Evolutionary conservation across 2,888 invertebrate genomes (phyloP), one percentile per base, ranked within the genome.

Genomic region (Muschampia plurimacula): DNA sequence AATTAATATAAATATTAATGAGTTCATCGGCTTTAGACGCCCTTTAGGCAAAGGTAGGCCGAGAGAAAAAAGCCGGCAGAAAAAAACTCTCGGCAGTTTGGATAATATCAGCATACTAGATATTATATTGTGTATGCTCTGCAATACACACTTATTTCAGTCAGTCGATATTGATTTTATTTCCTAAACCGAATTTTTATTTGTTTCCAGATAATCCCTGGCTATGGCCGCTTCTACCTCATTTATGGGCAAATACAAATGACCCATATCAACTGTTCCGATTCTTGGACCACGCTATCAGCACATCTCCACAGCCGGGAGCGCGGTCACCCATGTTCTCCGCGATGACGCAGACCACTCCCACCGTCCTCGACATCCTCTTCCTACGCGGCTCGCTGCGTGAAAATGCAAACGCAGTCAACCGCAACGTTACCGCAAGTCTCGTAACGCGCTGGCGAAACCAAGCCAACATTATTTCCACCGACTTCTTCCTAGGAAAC

Each of bases 311-410:
- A 32, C 90, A 82, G 63, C 85, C 90, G 0, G 78, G 89, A 71
- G 89, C 90, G 22, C 89, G 92, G 2, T 92, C 94, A 10, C 95
- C 95, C 0, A 83, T 96, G 78, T 94, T 95, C 87, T 96, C 97
- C 0, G 95, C 96, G 9, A 97, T 97, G 97, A 96, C 97, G 0
- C 96, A 97, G 87, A 92, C 97, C 64, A 97, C 97, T 0, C 96
- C 97, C 0, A 95, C 95, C 57, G 92, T 96, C 0, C 86, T 95
- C 46, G 96, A 96, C 79, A 95, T 97, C 28, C 85, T 96, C 10
- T 91, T 96, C 75, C 89, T 95, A 2, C 89, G 95, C 6, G 96
- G 96, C 7, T 96, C 96, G 22, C 86, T 97, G 39, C 89, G 96
- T 41, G 91, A 95, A 66, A 95, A 96, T 86, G 97, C 97, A 0